A percentile compares a stretch with the other conserved stretches of the same genome.
Conservation (phyloP, 2,797 vertebrate species). For the Limosa lapponica region DNA sequence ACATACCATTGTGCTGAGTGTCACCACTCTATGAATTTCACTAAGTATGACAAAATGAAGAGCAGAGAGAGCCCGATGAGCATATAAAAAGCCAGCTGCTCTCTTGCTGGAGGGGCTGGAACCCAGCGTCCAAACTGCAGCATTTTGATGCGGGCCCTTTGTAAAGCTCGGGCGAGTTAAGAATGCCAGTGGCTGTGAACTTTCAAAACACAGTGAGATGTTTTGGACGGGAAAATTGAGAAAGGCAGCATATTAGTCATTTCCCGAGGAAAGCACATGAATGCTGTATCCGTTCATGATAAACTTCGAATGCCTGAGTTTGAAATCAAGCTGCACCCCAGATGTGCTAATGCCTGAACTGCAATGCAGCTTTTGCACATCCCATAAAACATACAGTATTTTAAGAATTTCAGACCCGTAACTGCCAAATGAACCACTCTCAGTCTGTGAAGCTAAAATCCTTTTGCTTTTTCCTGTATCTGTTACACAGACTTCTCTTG, state of each 20-base stretch:
- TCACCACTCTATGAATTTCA: neutral
- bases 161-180: accelerated
- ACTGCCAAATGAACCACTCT: neutral
- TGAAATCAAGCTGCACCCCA: neutral
- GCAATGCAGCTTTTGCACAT: neutral
- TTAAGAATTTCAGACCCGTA: neutral
- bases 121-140: neutral
- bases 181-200: neutral
- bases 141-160: neutral
- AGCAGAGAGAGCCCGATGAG: neutral
- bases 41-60: neutral
- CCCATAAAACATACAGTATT: neutral
- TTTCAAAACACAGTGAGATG: neutral
- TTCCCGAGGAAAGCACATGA: neutral
- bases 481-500: neutral
- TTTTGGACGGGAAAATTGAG: neutral
- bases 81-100: neutral
- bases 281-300: neutral
- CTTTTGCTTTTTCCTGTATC: neutral
- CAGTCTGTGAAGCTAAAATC: neutral
- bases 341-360: neutral
- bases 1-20: neutral
- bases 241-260: neutral
- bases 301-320: neutral
- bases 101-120: neutral